These are phyloP conservation scores for Lytechinus pictus DNA, from an alignment of 35 echinoderm and acorn worm species.

Conservation along the genomic window DNA sequence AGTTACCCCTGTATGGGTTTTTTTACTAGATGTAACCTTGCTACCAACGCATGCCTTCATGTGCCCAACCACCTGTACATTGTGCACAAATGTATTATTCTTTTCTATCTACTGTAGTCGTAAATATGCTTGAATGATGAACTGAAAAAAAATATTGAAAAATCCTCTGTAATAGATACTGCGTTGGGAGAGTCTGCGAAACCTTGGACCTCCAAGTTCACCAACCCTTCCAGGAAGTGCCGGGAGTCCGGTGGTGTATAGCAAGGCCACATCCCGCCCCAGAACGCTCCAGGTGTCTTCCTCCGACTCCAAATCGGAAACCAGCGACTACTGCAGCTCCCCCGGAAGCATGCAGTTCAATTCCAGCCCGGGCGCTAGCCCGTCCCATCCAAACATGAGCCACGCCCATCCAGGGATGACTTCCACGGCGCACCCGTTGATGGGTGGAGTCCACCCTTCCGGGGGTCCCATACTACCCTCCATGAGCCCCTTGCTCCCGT, in stretches of 20 bases:
- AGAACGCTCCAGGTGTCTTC: constrained; percentile 55
- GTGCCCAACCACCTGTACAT: neutral
- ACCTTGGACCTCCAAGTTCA: constrained; percentile 71
- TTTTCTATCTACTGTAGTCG: neutral
- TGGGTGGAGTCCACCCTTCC: neutral
- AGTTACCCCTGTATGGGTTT: constrained; percentile 76
- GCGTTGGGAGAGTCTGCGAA: constrained; percentile 83
- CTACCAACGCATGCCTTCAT: constrained; percentile 8
- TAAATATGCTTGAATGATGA: neutral
- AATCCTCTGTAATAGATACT: constrained; percentile 54
- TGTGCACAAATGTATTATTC: neutral
- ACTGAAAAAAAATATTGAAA: neutral
- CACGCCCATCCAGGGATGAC: constrained; percentile 1
- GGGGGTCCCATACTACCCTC: constrained; percentile 32
- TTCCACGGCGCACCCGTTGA: neutral
- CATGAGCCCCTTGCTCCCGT: constrained; percentile 19
- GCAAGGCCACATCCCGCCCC: constrained; percentile 53
- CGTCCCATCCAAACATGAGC: constrained; percentile 6
- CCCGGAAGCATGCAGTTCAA: constrained; percentile 46
- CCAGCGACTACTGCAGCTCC: constrained; percentile 46
- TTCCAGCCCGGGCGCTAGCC: constrained; percentile 35
- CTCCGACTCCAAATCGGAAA: constrained; percentile 27
- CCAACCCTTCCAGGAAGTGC: constrained; percentile 29
- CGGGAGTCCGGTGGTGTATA: neutral
- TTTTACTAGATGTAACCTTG: constrained; percentile 57